Conservation (phyloP, 1,140 invertebrate genomes). For the Rhyzopertha dominica region DNA sequence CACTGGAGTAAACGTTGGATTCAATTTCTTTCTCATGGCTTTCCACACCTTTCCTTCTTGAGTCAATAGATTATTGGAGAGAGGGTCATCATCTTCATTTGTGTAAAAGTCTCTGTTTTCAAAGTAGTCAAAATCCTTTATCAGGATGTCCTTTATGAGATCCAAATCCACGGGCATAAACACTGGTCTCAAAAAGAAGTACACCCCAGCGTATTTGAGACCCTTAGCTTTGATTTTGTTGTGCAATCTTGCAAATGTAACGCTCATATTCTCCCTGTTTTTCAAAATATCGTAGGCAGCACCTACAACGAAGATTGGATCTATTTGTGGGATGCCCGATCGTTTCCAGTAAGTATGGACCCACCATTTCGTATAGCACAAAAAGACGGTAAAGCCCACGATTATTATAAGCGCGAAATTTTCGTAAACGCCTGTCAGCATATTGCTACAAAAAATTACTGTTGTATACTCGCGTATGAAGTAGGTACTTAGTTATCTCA, state of each 20-base stretch:
- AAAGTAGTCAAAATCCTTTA: constrained; percentile 49
- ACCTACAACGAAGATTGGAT: no score
- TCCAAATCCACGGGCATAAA: constrained; percentile 45
- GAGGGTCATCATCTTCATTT: constrained; percentile 44
- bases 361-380: no score
- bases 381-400: no score
- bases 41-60: constrained; percentile 49
- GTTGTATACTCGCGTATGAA: no score
- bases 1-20: constrained; percentile 49
- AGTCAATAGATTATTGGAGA: constrained; percentile 48
- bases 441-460: no score
- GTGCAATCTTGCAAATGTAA: constrained; percentile 28
- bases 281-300: no score
- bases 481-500: no score
- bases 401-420: no score
- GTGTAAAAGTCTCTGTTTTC: constrained; percentile 42
- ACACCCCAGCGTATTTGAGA: constrained; percentile 17
- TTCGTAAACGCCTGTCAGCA: no score
- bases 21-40: constrained; percentile 44
- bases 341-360: no score
- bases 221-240: constrained; percentile 28
- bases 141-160: constrained; percentile 45
- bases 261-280: no score
- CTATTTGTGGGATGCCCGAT: no score
- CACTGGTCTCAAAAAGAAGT: constrained; percentile 14